A percentile compares a stretch with the other conserved stretches of the same genome.
These are phyloP conservation scores for Masnerella sp. DNA, from an alignment of 2,888 invertebrate genomes.

Conservation along the genomic window DNA sequence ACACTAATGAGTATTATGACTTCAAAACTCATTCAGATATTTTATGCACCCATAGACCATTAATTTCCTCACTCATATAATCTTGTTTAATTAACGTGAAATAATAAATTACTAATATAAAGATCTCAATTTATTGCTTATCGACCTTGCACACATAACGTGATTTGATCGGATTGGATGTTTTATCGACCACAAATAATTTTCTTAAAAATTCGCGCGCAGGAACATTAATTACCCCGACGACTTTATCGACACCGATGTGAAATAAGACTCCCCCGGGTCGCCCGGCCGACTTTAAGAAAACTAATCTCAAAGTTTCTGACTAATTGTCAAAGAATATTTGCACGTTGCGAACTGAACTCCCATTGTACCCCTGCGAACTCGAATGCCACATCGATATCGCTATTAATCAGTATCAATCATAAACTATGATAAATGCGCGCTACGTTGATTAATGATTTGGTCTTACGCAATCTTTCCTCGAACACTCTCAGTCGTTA, in stretches of 20 bases:
- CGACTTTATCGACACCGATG: constrained; percentile 25
- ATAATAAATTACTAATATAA: constrained; percentile 12
- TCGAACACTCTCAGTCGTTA: constrained; percentile 38
- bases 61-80: constrained; percentile 5
- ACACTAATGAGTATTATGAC: too few relatives aligned
- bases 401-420: constrained; percentile 61
- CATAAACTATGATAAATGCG: constrained; percentile 58
- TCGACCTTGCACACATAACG: not conserved
- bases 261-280: constrained; percentile 14
- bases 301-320: constrained; percentile 46
- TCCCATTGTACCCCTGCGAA: constrained; percentile 38
- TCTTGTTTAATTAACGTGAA: constrained; percentile 6
- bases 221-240: constrained; percentile 15
- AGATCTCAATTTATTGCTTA: constrained; percentile 4
- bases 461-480: constrained; percentile 45
- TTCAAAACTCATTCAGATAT: too few relatives aligned
- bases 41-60: too few relatives aligned
- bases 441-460: constrained; percentile 58
- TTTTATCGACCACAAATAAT: constrained; percentile 6
- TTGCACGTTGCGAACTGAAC: constrained; percentile 36
- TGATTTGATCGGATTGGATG: not conserved
- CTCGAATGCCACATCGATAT: constrained; percentile 45
- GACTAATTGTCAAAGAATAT: constrained; percentile 57
- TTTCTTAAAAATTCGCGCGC: constrained; percentile 1
- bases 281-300: constrained; percentile 19